A percentile compares a stretch with the other conserved stretches of the same genome.
Evolutionary conservation across 2,888 invertebrate genomes (phyloP).

Genomic region (Macaria liturata): DNA sequence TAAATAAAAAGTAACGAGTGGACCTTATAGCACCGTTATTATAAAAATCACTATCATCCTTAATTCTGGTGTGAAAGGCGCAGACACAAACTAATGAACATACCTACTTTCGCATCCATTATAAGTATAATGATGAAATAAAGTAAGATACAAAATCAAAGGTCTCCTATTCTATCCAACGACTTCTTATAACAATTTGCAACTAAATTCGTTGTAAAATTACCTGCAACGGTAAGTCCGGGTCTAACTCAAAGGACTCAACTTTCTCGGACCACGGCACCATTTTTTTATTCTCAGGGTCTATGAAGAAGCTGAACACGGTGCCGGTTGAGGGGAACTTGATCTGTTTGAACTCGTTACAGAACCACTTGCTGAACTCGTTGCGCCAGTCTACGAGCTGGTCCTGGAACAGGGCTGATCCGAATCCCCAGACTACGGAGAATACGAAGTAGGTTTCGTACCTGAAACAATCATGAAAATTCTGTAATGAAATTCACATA

Average conservation of each 20-base stretch:
- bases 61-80: too few species aligned
- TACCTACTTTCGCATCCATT: too few species aligned
- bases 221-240: slow-evolving; percentile 94
- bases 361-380: slow-evolving; percentile 98
- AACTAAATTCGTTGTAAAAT: background rate
- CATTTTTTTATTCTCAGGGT: slow-evolving; percentile 92
- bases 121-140: too few species aligned
- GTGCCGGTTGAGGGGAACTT: slow-evolving; percentile 93
- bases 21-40: too few species aligned
- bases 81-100: too few species aligned
- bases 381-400: slow-evolving; percentile 95
- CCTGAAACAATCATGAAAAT: slow-evolving; percentile 51
- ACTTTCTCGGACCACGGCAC: slow-evolving; percentile 94
- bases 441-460: slow-evolving; percentile 97
- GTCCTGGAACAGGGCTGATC: slow-evolving; percentile 95
- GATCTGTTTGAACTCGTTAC: slow-evolving; percentile 94
- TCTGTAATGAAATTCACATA: too few species aligned
- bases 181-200: too few species aligned
- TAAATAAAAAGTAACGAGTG: too few species aligned
- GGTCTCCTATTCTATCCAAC: too few species aligned
- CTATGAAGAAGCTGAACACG: slow-evolving; percentile 95
- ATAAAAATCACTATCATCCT: too few species aligned
- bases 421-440: slow-evolving; percentile 96
- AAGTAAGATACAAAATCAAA: too few species aligned
- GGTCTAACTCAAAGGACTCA: slow-evolving; percentile 90